These are phyloP conservation scores for Danio choprae DNA, from an alignment of 2,797 vertebrate genomes.

Conservation along the genomic window DNA sequence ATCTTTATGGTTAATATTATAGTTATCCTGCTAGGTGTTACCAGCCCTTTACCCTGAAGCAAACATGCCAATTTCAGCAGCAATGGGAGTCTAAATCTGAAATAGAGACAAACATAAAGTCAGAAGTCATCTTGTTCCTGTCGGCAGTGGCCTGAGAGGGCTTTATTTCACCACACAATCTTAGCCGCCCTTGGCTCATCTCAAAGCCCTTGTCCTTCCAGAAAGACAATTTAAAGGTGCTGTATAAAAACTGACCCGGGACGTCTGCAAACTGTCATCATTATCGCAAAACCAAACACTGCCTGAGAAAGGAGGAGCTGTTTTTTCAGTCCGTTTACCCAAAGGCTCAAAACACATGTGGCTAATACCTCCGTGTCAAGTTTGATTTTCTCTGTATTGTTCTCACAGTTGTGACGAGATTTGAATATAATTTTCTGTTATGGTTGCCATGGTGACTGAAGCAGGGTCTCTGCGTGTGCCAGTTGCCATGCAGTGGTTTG, in stretches of 20 bases:
- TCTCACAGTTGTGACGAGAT: conserved; percentile 67
- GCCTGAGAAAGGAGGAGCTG: conserved; percentile 4
- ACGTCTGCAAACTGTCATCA: not conserved
- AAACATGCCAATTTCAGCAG: not conserved
- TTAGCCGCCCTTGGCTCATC: conserved; percentile 69
- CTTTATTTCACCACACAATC: conserved; percentile 68
- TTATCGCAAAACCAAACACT: conserved; percentile 52
- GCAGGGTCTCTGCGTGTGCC: conserved; percentile 66
- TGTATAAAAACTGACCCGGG: conserved; percentile 44
- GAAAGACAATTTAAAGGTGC: conserved; percentile 58
- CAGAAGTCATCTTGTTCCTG: conserved; percentile 71
- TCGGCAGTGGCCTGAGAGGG: conserved; percentile 57
- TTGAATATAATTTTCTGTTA: conserved; percentile 72
- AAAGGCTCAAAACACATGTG: conserved; percentile 24
- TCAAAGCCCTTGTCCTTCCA: conserved; percentile 54
- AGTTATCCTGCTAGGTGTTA: too few relatives aligned
- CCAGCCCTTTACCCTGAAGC: not conserved
- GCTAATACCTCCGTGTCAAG: conserved; percentile 25
- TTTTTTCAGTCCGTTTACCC: conserved; percentile 17
- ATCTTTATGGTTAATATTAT: too few relatives aligned
- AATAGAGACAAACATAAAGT: conserved; percentile 74
- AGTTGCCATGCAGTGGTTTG: conserved; percentile 76
- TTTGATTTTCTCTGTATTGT: conserved; percentile 43
- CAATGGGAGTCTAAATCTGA: conserved; percentile 54
- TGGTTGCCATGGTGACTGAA: conserved; percentile 76